Evolutionary conservation across 2,888 invertebrate genomes (phyloP).

Genomic region (Napeogenes inachia): DNA sequence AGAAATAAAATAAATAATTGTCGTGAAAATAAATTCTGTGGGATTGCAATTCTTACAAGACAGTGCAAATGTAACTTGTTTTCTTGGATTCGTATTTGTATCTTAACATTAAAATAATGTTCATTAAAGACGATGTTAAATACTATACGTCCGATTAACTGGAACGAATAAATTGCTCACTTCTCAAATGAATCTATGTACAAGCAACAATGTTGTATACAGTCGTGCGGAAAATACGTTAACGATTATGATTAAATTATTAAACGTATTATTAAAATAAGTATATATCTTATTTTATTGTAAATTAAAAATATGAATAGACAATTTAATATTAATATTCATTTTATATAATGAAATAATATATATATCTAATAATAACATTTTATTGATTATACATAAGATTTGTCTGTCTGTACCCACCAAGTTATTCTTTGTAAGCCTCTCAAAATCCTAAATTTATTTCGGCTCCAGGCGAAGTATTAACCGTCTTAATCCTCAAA

Average conservation of each 20-base stretch:
- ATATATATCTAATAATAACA: no score
- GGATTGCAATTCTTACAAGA: conserved; percentile 46
- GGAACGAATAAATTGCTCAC: background rate
- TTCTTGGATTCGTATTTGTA: background rate
- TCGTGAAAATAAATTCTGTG: conserved; percentile 66
- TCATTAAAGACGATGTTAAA: conserved; percentile 6
- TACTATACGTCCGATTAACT: conserved; percentile 3
- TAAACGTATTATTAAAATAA: background rate
- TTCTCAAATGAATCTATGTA: background rate
- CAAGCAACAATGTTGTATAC: conserved; percentile 48
- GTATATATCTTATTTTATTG: no score
- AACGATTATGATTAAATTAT: background rate
- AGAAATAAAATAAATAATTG: conserved; percentile 67
- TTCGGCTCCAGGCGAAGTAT: conserved; percentile 71
- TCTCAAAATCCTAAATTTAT: conserved; percentile 72
- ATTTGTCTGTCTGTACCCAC: conserved; percentile 46
- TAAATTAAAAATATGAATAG: no score
- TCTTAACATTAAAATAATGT: background rate
- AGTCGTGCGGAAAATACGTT: conserved; percentile 35
- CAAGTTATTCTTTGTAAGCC: conserved; percentile 75
- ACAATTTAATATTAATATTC: no score
- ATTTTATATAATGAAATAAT: no score
- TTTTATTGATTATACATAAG: background rate
- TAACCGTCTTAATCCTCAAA: conserved; percentile 73
- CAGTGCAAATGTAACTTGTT: background rate